Evolutionary conservation across 2,888 invertebrate species (phyloP), one percentile per base, ranked within the genome.

Genomic region (Dryobota labecula): DNA sequence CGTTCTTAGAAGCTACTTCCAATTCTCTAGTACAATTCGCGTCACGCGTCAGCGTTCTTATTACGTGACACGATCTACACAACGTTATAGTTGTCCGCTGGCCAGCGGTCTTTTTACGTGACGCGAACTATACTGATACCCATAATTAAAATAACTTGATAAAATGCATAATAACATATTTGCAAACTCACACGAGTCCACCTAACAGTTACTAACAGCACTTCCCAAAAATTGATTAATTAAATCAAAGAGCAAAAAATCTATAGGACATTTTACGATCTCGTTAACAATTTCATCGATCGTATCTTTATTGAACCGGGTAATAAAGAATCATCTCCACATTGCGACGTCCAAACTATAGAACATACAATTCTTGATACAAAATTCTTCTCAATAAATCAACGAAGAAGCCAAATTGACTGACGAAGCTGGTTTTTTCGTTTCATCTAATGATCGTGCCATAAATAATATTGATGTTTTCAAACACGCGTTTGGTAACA

Each of bases 391-490:
- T 38, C 53, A 27, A 73, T 83, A 83, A 81, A 83, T 83, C 83
- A 78, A 63, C 30, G 24, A 24, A 36, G 47, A 67, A 73, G 41
- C 60, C 15, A 73, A 79, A 73, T 78, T 78, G 72, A 80, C 75
- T 68, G 75, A 80, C 71, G 69, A 76, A 71, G 73, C 69, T 33
- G 65, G 69, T 83, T 83, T 80, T 77, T 78, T 62, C 70, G 54
- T 73, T 65, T 63, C 57, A 54, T 43, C 56, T 73, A 78, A 80
- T 74, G 75, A 75, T 73, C 58, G 45, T 78, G 36, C 77, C 71
- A 76, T 84, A 80, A 84, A 82, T 83, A 74, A 78, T 54, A 41
- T 72, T 71, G 70, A 78, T 68, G 64, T 73, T 60, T 70, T 75
- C 60, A 72, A 78, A 73, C 58, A 66, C 41, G 62, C 36, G 65